Evolutionary conservation across 2,888 invertebrate genomes (phyloP).

Genomic region (Sacculina carcini): DNA sequence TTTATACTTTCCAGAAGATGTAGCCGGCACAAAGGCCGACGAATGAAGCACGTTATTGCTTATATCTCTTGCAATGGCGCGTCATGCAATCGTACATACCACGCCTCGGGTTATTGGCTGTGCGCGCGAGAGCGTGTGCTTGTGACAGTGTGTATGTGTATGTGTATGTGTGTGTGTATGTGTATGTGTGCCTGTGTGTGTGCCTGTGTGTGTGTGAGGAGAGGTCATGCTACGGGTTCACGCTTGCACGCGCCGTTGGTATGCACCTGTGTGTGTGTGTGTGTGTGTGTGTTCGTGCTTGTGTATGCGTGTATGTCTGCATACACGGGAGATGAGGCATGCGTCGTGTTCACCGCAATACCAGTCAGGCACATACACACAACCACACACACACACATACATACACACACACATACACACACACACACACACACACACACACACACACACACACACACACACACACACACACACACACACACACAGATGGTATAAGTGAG

Average conservation of each 20-base stretch:
- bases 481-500: not conserved
- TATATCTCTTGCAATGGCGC: not conserved
- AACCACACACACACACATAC: not conserved
- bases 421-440: not conserved
- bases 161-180: conserved; percentile 1
- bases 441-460: not conserved
- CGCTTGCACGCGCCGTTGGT: not conserved
- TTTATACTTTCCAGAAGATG: too few relatives aligned
- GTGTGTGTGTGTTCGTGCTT: not conserved
- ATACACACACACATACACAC: not conserved
- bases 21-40: too few relatives aligned
- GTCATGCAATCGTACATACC: not conserved
- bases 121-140: not conserved
- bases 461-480: not conserved
- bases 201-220: conserved; percentile 1
- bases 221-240: not conserved
- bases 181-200: conserved; percentile 1
- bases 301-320: not conserved
- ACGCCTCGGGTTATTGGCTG: not conserved
- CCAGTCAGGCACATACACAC: not conserved
- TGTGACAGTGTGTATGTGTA: not conserved
- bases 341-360: not conserved
- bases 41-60: too few relatives aligned
- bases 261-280: not conserved
- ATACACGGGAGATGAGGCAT: not conserved